A percentile compares a stretch with the other conserved stretches of the same genome.
Conservation (phyloP, 2,113 vertebrate species). For the Aspidoscelis tigris region DNA sequence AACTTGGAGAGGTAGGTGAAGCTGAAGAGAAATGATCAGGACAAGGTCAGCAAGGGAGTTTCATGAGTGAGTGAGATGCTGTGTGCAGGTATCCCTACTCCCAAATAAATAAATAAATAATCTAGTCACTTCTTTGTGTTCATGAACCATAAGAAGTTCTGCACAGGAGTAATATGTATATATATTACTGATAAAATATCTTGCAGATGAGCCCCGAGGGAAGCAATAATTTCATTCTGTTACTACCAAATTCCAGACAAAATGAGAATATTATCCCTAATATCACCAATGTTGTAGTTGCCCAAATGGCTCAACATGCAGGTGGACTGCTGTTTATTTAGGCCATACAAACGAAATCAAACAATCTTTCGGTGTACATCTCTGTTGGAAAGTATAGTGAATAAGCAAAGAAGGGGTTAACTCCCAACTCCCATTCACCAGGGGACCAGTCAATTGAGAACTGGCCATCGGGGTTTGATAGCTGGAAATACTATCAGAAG, state of each 20-base stretch:
- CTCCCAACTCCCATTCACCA: no score
- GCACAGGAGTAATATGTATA: neutral
- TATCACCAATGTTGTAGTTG: neutral
- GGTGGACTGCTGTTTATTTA: no score
- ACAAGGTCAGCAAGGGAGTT: neutral
- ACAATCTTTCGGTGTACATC: no score
- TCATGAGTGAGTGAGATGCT: neutral
- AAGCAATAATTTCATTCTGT: neutral
- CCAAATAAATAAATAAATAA: neutral
- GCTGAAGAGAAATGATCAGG: neutral
- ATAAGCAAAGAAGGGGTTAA: no score
- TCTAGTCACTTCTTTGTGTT: neutral
- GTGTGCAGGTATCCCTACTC: neutral
- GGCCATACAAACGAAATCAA: no score
- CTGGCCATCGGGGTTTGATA: no score
- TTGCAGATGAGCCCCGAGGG: neutral
- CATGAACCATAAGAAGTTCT: neutral
- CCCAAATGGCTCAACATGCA: neutral
- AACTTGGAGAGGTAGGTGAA: neutral
- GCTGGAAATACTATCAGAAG: no score
- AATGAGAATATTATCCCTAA: neutral
- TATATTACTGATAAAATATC: neutral
- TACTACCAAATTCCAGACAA: neutral
- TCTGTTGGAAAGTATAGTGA: no score
- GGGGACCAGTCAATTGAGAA: no score